Base-by-base conservation (phyloP, 2,113 vertebrate species). In the Gymnogyps californianus region DNA sequence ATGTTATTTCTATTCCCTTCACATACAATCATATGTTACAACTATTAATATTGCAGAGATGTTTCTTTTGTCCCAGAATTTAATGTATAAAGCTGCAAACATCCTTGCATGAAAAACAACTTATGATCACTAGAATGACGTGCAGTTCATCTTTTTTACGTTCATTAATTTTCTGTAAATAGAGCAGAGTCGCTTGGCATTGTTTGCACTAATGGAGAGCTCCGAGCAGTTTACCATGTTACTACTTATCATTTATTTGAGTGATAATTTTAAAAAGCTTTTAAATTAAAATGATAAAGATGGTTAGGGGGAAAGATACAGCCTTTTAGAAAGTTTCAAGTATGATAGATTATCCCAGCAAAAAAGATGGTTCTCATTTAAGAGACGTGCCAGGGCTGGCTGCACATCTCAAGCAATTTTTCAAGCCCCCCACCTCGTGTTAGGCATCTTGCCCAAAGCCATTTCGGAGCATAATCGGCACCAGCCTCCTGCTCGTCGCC, bases 201-300 rank as follows among this genome's bases (percentile, higher is more conserved):
- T 96, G 91, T 96, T 96, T 95, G 70, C 69, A n/a, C 81, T 90
- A 96, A 93, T 89, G 93, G 87, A 87, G 65, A 96, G 67, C 82
- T 89, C 93, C 95, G 95, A 97, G 91, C 72, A 84, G 78, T 96
- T 95, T 96, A 94, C 87, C 81, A 74, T 85, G 76, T 51, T 64
- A 22, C 58, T 83, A 57, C 83, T 96, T 94, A 92, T 46, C 65
- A 89, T 96, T 96, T 90, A 89, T 91, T 91, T 82, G 61, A 55
- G 79, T 82, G 89, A 92, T 90, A 84, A 96, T 95, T 96, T 94
- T 87, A 90, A 93, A 95, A 97, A 87, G 89, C 87, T 94, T 97
- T 97, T 89, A 94, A 96, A 97, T 96, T 97, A 96, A 96, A 96
- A 94, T 95, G 62, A 79, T 94, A 88, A 91, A 96, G 76, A 83